phyloP scores from a whole-genome alignment of 2,797 vertebrate genomes.

The Myripristis murdjan region DNA sequence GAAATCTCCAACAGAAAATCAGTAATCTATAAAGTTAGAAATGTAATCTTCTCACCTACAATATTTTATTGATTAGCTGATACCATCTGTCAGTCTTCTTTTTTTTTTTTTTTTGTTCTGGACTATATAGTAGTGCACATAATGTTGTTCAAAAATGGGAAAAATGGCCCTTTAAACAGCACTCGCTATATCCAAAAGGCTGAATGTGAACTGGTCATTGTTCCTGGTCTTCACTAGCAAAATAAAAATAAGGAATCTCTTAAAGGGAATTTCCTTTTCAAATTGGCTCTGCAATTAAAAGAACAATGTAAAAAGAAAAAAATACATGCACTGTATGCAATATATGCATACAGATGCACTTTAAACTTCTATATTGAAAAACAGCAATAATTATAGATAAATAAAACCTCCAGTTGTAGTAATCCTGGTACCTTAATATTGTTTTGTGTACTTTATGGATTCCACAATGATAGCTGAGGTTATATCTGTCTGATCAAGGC shows the following conservation, averaged over 20 bases:
- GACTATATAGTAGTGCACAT: not conserved
- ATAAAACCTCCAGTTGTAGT: not conserved
- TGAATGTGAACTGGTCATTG: too few relatives aligned
- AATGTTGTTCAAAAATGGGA: not conserved
- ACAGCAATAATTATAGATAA: not conserved
- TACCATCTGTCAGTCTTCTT: not conserved
- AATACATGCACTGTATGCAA: too few relatives aligned
- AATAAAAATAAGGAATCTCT: too few relatives aligned
- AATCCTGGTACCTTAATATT: not conserved
- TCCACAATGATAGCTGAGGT: constrained; percentile 2
- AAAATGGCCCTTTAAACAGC: not conserved
- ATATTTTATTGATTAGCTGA: not conserved
- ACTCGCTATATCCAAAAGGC: too few relatives aligned
- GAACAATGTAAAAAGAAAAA: not conserved
- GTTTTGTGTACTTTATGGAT: not conserved
- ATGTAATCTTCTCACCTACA: not conserved
- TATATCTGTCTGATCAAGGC: constrained; percentile 64
- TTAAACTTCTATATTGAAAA: not conserved
- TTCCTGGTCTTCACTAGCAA: too few relatives aligned
- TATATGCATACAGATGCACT: too few relatives aligned
- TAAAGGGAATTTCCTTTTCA: not conserved
- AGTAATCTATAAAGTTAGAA: too few relatives aligned
- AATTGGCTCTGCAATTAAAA: not conserved
- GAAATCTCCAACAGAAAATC: constrained; percentile 38
- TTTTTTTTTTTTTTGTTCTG: not conserved